phyloP scores from a whole-genome alignment of 2,888 invertebrate genomes.

The Sarcophaga rosellei region DNA sequence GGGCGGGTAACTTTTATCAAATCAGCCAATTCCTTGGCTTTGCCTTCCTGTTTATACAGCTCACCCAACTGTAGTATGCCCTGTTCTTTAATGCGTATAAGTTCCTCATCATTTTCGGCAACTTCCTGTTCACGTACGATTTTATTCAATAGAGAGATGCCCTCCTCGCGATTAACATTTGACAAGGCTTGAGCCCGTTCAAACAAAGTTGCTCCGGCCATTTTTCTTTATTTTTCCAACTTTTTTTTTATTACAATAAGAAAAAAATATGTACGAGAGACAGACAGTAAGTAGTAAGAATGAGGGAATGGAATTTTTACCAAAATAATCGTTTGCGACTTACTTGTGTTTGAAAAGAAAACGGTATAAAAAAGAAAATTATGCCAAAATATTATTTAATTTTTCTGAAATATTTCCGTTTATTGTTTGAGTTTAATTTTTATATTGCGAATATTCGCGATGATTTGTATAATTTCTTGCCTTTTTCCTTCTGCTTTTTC shows the following conservation, averaged over 20 bases:
- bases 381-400: neutral
- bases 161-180: constrained; percentile 88
- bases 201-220: constrained; percentile 96
- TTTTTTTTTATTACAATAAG: constrained; percentile 48
- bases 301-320: no score
- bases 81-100: constrained; percentile 95
- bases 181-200: constrained; percentile 91
- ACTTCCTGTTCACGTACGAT: constrained; percentile 89
- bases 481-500: constrained; percentile 67
- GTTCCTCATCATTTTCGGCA: constrained; percentile 93
- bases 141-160: constrained; percentile 88
- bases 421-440: constrained; percentile 56
- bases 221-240: constrained; percentile 78
- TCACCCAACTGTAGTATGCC: constrained; percentile 96
- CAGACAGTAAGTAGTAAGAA: no score
- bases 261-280: neutral
- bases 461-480: constrained; percentile 70
- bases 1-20: constrained; percentile 97
- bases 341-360: no score
- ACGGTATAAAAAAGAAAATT: no score
- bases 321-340: no score
- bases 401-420: constrained; percentile 37
- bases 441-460: constrained; percentile 63
- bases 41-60: constrained; percentile 95
- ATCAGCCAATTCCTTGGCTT: constrained; percentile 94